These are phyloP conservation scores for Erebia aethiops DNA, from an alignment of 2,888 invertebrate species.

Conservation along the genomic window DNA sequence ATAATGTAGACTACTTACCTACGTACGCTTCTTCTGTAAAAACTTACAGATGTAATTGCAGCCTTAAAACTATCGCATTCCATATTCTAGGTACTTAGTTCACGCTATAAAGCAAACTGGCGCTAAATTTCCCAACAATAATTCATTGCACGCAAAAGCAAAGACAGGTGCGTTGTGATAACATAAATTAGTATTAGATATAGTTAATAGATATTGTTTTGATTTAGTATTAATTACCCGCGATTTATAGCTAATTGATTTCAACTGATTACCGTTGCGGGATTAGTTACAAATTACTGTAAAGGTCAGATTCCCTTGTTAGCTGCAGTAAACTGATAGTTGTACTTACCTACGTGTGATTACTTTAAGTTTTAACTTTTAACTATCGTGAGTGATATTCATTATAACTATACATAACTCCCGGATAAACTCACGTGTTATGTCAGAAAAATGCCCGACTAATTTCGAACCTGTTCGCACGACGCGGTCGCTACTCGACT, in stretches of 20 bases:
- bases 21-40: no score
- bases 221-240: conserved; percentile 37
- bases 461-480: no score
- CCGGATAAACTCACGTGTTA: no score
- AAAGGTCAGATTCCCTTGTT: conserved; percentile 15
- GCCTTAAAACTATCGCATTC: not conserved
- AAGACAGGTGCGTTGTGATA: conserved; percentile 33
- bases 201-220: conserved; percentile 31
- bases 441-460: no score
- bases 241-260: conserved; percentile 38
- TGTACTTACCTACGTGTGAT: not conserved
- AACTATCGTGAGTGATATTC: no score
- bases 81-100: not conserved
- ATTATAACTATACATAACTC: no score
- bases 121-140: conserved; percentile 28
- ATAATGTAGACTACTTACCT: no score
- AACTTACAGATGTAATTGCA: no score
- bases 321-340: conserved; percentile 5
- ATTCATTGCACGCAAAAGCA: conserved; percentile 22
- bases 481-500: no score
- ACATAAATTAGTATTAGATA: conserved; percentile 34
- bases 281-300: conserved; percentile 24
- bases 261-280: conserved; percentile 22
- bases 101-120: conserved; percentile 7
- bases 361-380: not conserved